These are phyloP conservation scores for Eulithis prunata DNA, from an alignment of 2,888 invertebrate genomes.

Conservation along the genomic window DNA sequence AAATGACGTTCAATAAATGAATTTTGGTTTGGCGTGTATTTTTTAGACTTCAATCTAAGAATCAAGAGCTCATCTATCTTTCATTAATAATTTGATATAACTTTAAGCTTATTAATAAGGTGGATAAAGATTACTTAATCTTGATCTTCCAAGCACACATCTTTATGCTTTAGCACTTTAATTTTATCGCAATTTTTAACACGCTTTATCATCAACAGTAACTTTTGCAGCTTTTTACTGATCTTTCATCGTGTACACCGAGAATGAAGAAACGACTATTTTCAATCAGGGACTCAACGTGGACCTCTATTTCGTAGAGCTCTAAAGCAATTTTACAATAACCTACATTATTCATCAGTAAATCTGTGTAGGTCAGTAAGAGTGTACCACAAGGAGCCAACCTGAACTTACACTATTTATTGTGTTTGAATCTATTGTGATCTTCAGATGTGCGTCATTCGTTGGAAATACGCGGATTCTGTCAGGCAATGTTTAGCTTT, in stretches of 20 bases:
- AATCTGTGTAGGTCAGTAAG: not conserved
- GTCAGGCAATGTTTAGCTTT: conserved; percentile 48
- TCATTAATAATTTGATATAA: not conserved
- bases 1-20: not conserved
- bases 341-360: too few species aligned
- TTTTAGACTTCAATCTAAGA: not conserved
- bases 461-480: conserved; percentile 39
- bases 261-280: too few species aligned
- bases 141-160: not conserved
- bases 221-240: not conserved
- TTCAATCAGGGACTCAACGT: not conserved
- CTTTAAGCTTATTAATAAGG: not conserved
- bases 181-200: conserved; percentile 1
- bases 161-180: not conserved
- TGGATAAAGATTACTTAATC: not conserved
- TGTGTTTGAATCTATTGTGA: conserved; percentile 18
- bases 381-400: conserved; percentile 3
- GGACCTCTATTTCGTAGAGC: not conserved
- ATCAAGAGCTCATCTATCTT: not conserved
- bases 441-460: conserved; percentile 37
- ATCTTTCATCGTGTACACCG: too few species aligned
- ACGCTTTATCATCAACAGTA: not conserved
- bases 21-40: not conserved
- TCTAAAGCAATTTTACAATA: not conserved
- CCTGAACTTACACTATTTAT: conserved; percentile 9